Base-by-base conservation (phyloP, 1,140 invertebrate species). In the Meteorus sp. region DNA sequence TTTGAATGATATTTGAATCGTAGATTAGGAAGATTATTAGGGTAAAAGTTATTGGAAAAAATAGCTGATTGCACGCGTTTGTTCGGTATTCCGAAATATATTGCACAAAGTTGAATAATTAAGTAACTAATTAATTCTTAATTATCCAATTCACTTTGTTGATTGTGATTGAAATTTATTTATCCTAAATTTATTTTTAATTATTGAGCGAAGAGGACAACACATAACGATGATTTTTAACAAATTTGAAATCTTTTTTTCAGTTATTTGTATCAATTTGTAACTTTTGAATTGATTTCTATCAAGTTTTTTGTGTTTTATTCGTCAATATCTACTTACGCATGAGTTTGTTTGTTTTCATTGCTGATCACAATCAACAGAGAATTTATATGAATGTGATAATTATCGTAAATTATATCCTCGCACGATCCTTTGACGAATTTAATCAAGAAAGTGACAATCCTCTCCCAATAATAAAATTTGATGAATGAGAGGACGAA, bases 401-500 rank as follows among this genome's bases (percentile, higher is more conserved):
- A n/a, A n/a, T 33, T 33, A 11, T 7, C 29, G 13, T 13, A 39
- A 11, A 13, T n/a, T 39, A 13, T n/a, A 39, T 44, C 13, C 19
- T 19, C 19, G 13, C 44, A 25, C n/a, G 7, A 47, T 47, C 23
- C 13, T 23, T 20, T 20, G 5, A 23, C 44, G 44, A 47, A 47
- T 47, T 47, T 47, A 47, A 20, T 23, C 44, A 23, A 47, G 44
- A 47, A 47, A 47, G 44, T 47, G 44, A 25, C 17, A 47, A 47
- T 47, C 19, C 44, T 47, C 44, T 47, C 20, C 9, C 15, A 19
- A 8, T n/a, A 15, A 47, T 39, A 4, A 39, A 33, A 3, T 13
- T 4, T 45, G 17, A 45, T 45, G 22, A 20, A 23, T 19, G 22
- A 23, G 20, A n/a, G 45, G 45, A 48, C 23, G 25, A 48, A 7